phyloP scores from a whole-genome alignment of 2,797 vertebrate species.

The Mormyrus proboscirostris region DNA sequence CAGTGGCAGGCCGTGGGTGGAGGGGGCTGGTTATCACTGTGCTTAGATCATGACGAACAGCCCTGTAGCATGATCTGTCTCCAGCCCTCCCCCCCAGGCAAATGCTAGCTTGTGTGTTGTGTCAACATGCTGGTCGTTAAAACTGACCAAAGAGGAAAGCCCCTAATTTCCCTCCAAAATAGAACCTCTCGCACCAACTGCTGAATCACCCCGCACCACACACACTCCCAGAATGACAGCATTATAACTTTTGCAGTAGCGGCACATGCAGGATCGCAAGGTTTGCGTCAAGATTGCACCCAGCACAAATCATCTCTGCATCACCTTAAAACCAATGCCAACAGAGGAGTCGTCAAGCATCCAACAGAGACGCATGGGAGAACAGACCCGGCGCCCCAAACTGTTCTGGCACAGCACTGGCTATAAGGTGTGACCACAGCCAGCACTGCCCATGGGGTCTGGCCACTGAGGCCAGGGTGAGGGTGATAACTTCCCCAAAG shows the following conservation, averaged over 20 bases:
- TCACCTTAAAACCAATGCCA: slow-evolving; percentile 1
- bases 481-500: background rate
- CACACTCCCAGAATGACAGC: background rate
- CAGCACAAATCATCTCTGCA: background rate
- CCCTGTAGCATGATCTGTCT: background rate
- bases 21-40: background rate
- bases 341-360: background rate
- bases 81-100: background rate
- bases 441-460: background rate
- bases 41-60: background rate
- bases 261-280: background rate
- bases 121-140: slow-evolving; percentile 1
- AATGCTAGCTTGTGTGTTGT: slow-evolving; percentile 3
- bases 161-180: background rate
- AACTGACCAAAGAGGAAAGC: slow-evolving; percentile 12
- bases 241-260: background rate
- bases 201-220: background rate
- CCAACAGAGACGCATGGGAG: background rate
- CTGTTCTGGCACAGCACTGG: background rate
- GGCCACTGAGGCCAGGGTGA: background rate
- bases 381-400: background rate
- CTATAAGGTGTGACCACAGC: background rate
- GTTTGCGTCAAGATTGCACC: slow-evolving; percentile 18
- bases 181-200: background rate
- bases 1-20: background rate